Base-by-base conservation (phyloP, 2,113 vertebrate species). In the Hucho hucho region DNA sequence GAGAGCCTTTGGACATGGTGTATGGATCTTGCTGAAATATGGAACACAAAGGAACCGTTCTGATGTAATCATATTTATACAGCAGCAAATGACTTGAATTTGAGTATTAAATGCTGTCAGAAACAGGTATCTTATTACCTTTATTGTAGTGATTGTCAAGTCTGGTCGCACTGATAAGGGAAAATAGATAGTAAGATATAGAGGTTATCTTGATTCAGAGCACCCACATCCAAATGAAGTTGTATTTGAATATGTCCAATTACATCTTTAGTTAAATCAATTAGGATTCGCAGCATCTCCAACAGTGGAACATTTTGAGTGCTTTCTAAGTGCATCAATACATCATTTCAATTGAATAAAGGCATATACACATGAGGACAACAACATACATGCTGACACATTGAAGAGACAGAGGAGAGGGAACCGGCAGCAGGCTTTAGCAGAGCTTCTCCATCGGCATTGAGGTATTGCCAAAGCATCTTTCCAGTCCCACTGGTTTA, bases 1-100 rank as follows among this genome's bases (percentile, higher is more conserved):
- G 93, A 0, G 87, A 70, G 0, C 89, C 91, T 69, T 91, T 89
- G 65, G 89, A 84, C 90, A 93, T 93, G 12, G 92, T 91, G 2
- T 96, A 97, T 0, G 95, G 96, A 20, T 95, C 93, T 91, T 95
- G 94, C 96, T 97, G 74, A 32, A 84, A 65, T 20, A 4, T 14
- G 32, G 37, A 9, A 43, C 37, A 71, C 4, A 32, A 72, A 20
- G 14, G 14, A 53, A 32, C 71, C 4, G 72, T 43, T 43, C 9
- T 9, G 9, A 43, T 43, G 9, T 43, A 43, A 43, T 26, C 1
- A 66, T 68, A 12, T 58, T 76, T 22, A 61, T 22, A 12, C 6
- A 61, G 20, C n/a, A 4, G n/a, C 58, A 6, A 61, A 22, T 22
- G n/a, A 9, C 22, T 61, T 49, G 47, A 25, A 66, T 76, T 37